Base-by-base conservation (phyloP, 2,113 vertebrate genomes). In the Ciconia boyciana region DNA sequence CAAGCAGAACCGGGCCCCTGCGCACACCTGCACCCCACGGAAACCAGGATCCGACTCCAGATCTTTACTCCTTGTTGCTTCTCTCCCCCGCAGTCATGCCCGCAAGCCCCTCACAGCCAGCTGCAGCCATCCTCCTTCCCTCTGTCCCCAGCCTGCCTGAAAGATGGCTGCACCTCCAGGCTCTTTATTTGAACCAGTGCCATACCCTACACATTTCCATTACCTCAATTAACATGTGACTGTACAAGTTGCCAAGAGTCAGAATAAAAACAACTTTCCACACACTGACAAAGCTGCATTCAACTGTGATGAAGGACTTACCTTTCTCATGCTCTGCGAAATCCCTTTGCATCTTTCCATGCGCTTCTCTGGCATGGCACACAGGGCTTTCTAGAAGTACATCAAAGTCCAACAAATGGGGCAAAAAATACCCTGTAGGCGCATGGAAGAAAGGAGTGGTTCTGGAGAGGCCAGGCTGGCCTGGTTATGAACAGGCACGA, bases 41-140 rank as follows among this genome's bases (percentile, higher is more conserved):
- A 92, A 96, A 82, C 22, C 2, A 14, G 39, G n/a, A 75, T 76
- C 16, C 0, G 1, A 32, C 24, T 85, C 52, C 44, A 68, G 13
- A 41, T 44, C 62, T 83, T 72, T 41, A 48, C 24, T 89, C 25
- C 29, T 64, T 21, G 16, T 26, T 41, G 28, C 55, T 18, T 49
- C 24, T 77, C 58, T n/a, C 10, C 7, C 21, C 39, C 1, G 0
- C 21, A 20, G 28, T 25, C 28, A 21, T 2, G 2, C 11, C 43
- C 4, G 7, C 52, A 62, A 70, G 58, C 26, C 64, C 74, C 29
- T 48, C 65, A 39, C 64, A 70, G 82, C 22, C 39, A 65, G 61
- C 49, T 54, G 49, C 60, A 64, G 36, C 17, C 17, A 4, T 9
- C 32, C 55, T 36, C 72, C 60, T 66, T 34, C 29, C 9, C 34